Base-by-base conservation (phyloP, 2,888 invertebrate species). In the Heliconius aoede region DNA sequence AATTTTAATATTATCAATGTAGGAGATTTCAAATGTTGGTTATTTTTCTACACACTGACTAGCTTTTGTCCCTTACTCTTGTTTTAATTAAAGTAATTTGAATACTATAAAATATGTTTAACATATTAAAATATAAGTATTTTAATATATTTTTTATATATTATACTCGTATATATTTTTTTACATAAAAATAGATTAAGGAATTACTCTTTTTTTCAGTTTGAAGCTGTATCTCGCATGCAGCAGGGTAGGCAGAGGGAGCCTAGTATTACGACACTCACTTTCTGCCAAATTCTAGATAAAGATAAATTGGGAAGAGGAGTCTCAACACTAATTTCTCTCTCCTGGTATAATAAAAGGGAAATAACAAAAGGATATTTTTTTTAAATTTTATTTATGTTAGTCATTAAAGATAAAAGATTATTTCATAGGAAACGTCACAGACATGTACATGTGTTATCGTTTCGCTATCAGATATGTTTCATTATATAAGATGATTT, bases 381-480 rank as follows among this genome's bases (percentile, higher is more conserved):
- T 62, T 5, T 30, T 1, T 4, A 11, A 21, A 13, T 9, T 11
- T 11, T 32, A 64, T 64, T 30, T 64, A 32, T 15, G 28, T 9
- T 7, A 9, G 11, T 64, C 15, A 24, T 18, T 15, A 40, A 65
- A 24, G 15, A 3, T 36, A 7, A 8, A 15, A 65, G 5, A 36
- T 36, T 36, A 24, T 36, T 65, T 18, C 36, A 64, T 24, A 65
- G 3, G 15, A 11, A 21, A 36, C 64, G 15, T 64, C 32, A 30
- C n/a, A 28, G 26, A 26, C 18, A 60, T 58, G 72, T 21, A 21
- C 18, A 46, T 46, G 18, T 46, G 18, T 74, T 78, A 76, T n/a
- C 61, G 15, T 76, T 74, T 74, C 72, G 65, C 30, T 65, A 55
- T 24, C 28, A 72, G 72, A 79, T 79, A 76, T 40, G 62, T 5